Evolutionary conservation across 2,797 vertebrate species (phyloP).

Genomic region (Hydrocynus forskahlii): DNA sequence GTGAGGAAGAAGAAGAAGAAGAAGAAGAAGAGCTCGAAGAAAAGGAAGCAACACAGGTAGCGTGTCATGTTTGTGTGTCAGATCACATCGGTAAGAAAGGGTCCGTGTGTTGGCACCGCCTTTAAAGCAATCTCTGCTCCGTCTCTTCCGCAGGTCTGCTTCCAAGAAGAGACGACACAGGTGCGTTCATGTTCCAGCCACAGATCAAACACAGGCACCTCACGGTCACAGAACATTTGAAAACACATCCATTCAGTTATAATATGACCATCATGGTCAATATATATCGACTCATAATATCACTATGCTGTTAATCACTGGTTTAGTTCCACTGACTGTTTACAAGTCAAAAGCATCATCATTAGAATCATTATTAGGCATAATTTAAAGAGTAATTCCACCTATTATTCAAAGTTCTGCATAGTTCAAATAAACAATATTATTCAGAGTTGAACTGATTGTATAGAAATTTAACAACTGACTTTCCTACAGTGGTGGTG

Average conservation of each 20-base stretch:
- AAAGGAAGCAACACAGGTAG: slow-evolving; percentile 90
- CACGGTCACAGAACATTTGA: neutral
- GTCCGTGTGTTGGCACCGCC: neutral
- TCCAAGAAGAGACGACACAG: slow-evolving; percentile 95
- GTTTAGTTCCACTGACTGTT: neutral
- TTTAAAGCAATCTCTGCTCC: slow-evolving; percentile 21
- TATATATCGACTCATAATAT: too few relatives aligned
- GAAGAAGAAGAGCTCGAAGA: slow-evolving; percentile 96
- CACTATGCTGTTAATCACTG: neutral
- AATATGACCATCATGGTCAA: too few relatives aligned
- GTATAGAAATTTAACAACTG: too few relatives aligned
- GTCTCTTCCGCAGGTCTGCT: slow-evolving; percentile 78
- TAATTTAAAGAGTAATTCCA: too few relatives aligned
- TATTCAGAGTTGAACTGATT: too few relatives aligned
- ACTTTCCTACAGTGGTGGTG: too few relatives aligned
- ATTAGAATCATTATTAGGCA: too few relatives aligned
- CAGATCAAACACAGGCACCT: neutral
- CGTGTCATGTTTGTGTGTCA: slow-evolving; percentile 25
- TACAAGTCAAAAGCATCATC: neutral
- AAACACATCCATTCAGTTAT: neutral
- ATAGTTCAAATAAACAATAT: too few relatives aligned
- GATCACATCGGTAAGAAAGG: neutral
- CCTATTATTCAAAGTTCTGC: too few relatives aligned
- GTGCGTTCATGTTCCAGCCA: slow-evolving; percentile 70
- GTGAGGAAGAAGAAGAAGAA: slow-evolving; percentile 96